These are phyloP conservation scores for Heliopora coerulea DNA, from an alignment of 92 coral and sea anemone species.

Conservation along the genomic window DNA sequence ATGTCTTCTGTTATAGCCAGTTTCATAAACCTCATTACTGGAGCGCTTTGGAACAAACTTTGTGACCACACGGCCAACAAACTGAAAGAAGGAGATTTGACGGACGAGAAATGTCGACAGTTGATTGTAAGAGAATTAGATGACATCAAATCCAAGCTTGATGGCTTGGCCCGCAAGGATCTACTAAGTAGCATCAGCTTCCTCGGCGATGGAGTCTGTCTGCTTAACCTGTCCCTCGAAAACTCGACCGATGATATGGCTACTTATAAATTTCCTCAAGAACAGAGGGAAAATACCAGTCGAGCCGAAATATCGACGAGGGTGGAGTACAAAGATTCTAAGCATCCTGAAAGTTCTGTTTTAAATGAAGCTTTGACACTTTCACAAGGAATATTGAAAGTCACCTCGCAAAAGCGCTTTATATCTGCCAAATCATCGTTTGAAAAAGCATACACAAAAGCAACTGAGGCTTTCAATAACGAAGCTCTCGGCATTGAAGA, in stretches of 20 bases:
- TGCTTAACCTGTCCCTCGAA: conserved; percentile 4
- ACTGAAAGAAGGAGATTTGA: conserved; percentile 19
- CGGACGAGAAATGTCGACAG: conserved; percentile 38
- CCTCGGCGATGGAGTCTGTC: conserved; percentile 17
- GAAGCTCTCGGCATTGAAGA: conserved; percentile 15
- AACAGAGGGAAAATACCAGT: background rate
- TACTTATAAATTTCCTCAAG: background rate
- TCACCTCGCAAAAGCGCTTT: conserved; percentile 5
- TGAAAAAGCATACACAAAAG: conserved; percentile 1
- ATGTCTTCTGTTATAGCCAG: conserved; percentile 14
- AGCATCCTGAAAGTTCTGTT: background rate
- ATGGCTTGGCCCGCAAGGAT: conserved; percentile 32
- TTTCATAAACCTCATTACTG: background rate
- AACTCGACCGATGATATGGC: background rate
- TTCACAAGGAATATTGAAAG: background rate
- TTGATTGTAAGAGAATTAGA: conserved; percentile 31
- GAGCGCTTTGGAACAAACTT: background rate
- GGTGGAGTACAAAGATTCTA: background rate
- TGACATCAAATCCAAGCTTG: conserved; percentile 23
- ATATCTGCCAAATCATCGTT: conserved; percentile 17
- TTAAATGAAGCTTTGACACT: conserved; percentile 2
- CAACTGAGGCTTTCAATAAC: conserved; percentile 33
- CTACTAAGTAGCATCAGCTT: conserved; percentile 26
- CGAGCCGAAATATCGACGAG: background rate
- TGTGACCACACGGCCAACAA: conserved; percentile 8